phyloP scores from a whole-genome alignment of 2,888 invertebrate genomes.

The Lasioglossum marginatum region DNA sequence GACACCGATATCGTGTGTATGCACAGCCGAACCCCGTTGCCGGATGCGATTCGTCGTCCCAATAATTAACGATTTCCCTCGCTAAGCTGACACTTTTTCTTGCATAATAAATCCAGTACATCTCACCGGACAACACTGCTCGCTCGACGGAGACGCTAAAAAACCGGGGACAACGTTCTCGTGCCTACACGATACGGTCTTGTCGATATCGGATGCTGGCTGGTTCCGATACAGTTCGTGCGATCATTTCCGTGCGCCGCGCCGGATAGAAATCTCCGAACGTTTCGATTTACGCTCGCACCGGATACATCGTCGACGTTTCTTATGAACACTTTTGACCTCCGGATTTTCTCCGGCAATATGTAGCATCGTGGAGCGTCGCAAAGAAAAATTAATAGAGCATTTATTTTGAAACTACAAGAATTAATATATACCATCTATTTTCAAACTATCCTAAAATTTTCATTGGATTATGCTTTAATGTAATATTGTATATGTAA shows the following conservation, averaged over 20 bases:
- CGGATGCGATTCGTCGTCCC: constrained; percentile 36
- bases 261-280: constrained; percentile 12
- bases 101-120: constrained; percentile 36
- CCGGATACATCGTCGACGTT: not conserved
- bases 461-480: not conserved
- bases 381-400: not conserved
- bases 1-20: constrained; percentile 20
- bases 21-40: not conserved
- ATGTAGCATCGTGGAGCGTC: not conserved
- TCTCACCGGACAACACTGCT: constrained; percentile 29
- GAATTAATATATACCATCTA: not conserved
- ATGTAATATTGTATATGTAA: too few relatives aligned
- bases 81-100: constrained; percentile 45
- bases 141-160: constrained; percentile 6
- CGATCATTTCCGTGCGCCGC: constrained; percentile 3
- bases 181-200: constrained; percentile 24
- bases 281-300: not conserved
- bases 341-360: not conserved
- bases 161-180: constrained; percentile 43
- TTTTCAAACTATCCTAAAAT: not conserved
- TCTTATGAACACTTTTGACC: not conserved
- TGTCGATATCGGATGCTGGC: constrained; percentile 20
- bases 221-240: constrained; percentile 13
- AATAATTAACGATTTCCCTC: constrained; percentile 55
- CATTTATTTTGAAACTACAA: not conserved